Evolutionary conservation across 64 coral and sea anemone genomes (phyloP), one percentile per base, ranked within the genome.

Genomic region (Cladopsammia gracilis): DNA sequence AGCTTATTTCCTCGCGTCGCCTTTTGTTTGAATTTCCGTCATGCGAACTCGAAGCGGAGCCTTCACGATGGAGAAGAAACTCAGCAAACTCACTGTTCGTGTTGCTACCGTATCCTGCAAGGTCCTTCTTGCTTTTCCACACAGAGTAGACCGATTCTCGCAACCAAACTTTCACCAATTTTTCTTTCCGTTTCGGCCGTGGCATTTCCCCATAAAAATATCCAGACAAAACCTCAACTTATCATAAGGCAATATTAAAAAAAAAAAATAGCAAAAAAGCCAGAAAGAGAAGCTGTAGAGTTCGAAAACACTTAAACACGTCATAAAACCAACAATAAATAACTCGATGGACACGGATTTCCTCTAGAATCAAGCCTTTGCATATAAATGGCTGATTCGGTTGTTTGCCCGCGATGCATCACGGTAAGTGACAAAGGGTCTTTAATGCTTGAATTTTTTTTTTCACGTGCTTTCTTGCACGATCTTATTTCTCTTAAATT

Each of bases 61-160:
- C n/a, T 64, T 64, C 61, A 64, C 61, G 61, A 86, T 86, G 82
- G 14, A 86, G 61, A 44, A 86, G 82, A 69, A 86, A 86, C 82
- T 86, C 82, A 4, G 82, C 82, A 86, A 86, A 70, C 34, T 86
- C 82, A 19, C 82, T 86, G 23, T 86, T 86, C 9, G 25, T 86
- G 11, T 62, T 45, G 67, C 49, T 86, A 15, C 20, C 62, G 18
- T 67, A 86, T 48, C 82, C 82, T 15, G 67, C 60, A 45, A 65
- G 7, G 4, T 42, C 6, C 25, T 86, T 86, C 23, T 48, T 34
- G 62, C 67, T 15, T 15, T 86, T 86, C 82, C 60, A 86, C 10
- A 86, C 10, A 9, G 62, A 62, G 67, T 47, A 86, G 16, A 86
- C 62, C 13, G 62, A 86, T 64, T 19, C 6, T 64, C 18, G 1